These are phyloP conservation scores for Saccopteryx leptura DNA, from an alignment of 2,113 vertebrate species.

Conservation along the genomic window DNA sequence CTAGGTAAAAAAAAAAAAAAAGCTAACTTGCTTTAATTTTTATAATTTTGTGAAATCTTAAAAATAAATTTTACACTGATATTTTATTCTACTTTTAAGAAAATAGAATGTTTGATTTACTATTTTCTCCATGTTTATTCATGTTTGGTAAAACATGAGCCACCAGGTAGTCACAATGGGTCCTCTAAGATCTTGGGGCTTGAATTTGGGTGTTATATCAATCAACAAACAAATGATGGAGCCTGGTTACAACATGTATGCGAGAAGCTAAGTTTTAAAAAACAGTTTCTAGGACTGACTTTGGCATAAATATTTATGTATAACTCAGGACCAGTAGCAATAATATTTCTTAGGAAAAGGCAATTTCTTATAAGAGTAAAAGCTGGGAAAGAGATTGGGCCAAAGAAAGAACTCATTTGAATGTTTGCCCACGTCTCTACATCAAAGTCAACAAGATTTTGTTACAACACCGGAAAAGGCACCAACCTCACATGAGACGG, in stretches of 20 bases:
- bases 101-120: background rate
- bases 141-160: background rate
- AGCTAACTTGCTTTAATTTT: background rate
- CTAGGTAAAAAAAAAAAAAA: background rate
- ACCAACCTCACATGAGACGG: background rate
- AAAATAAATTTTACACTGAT: background rate
- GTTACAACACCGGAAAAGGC: background rate
- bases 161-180: fast-evolving
- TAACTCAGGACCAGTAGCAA: background rate
- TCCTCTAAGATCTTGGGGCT: too few species aligned
- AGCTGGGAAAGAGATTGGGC: background rate
- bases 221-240: background rate
- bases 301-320: background rate
- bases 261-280: background rate
- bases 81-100: background rate
- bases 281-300: background rate
- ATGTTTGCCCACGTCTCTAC: background rate
- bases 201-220: fast-evolving
- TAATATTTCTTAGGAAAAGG: background rate
- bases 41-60: background rate
- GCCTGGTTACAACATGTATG: too few species aligned
- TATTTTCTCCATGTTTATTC: background rate
- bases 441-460: background rate
- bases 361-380: background rate
- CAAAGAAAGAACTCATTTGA: background rate